Base-by-base conservation (phyloP, 2,888 invertebrate species). In the Dolichopus griseipennis region DNA sequence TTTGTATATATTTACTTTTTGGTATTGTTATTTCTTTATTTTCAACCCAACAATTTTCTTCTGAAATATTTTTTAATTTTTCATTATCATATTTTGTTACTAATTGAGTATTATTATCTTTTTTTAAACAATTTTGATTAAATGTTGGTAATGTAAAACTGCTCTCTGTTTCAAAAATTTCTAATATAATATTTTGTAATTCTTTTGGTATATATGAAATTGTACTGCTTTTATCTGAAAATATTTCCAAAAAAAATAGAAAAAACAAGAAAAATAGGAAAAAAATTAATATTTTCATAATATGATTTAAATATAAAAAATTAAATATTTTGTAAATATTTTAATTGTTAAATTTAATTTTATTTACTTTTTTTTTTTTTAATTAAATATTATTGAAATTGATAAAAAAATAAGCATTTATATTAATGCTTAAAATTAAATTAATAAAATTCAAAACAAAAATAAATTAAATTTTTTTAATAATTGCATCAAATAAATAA, bases 111-210 rank as follows among this genome's bases (percentile, higher is more conserved):
- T 37, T 52, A 27, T 27, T n/a, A 27, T 64, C 64, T 10, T 63
- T 43, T 62, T 27, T 8, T 10, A 34, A 9, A 15, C 20, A 41
- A 20, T 21, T 64, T 52, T 64, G 27, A 27, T 27, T 27, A 27
- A 4, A 27, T 27, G n/a, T n/a, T 18, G 33, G 33, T 67, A n/a
- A 8, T n/a, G 37, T 18, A 52, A 52, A 52, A 52, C 52, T 52
- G 15, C 18, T 34, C 18, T 34, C 64, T 10, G n/a, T 37, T 64
- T 74, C 74, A 66, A 78, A 68, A 4, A 74, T 72, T 66, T 74
- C 74, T 68, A 74, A 73, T 68, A 78, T 72, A 71, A 79, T 71
- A 65, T 72, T 65, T 70, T 74, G 74, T 33, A 79, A 74, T 65
- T 74, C 71, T 41, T 71, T 69, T 9, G 76, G 75, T 65, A 74